phyloP scores from a whole-genome alignment of 2,113 vertebrate genomes.

The Aegotheles bennettii region DNA sequence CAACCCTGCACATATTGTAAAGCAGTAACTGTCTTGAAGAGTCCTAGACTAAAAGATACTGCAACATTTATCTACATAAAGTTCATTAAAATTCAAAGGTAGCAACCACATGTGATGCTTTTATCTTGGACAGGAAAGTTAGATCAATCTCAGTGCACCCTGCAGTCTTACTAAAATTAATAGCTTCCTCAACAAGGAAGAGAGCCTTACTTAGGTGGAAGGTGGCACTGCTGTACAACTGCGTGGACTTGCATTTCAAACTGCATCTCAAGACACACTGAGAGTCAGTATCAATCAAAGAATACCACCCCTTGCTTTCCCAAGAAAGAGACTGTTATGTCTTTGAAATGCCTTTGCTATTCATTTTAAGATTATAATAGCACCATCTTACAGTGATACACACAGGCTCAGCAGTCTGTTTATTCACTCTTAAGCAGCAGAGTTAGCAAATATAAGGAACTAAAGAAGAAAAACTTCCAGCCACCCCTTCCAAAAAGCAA shows the following conservation, averaged over 20 bases:
- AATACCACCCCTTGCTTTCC: background rate
- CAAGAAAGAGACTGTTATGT: background rate
- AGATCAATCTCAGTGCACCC: background rate
- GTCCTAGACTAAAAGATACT: background rate
- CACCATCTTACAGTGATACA: background rate
- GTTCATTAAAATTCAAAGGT: background rate
- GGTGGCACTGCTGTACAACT: background rate
- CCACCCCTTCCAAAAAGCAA: background rate
- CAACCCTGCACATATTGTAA: background rate
- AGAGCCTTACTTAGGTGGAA: background rate
- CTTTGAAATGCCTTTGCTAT: background rate
- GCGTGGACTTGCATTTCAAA: background rate
- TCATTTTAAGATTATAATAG: background rate
- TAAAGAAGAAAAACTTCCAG: background rate
- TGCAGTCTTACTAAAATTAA: background rate
- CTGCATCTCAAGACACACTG: background rate
- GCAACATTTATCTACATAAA: background rate
- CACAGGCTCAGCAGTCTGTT: background rate
- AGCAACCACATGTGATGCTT: accelerated
- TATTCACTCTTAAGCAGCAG: background rate
- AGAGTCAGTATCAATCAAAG: background rate
- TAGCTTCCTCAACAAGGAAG: background rate
- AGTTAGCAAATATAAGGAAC: background rate
- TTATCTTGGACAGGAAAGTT: background rate
- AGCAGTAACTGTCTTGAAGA: background rate